A percentile compares a stretch with the other conserved stretches of the same genome.
Evolutionary conservation across 2,113 vertebrate genomes (phyloP).

Genomic region (Silurus asotus): DNA sequence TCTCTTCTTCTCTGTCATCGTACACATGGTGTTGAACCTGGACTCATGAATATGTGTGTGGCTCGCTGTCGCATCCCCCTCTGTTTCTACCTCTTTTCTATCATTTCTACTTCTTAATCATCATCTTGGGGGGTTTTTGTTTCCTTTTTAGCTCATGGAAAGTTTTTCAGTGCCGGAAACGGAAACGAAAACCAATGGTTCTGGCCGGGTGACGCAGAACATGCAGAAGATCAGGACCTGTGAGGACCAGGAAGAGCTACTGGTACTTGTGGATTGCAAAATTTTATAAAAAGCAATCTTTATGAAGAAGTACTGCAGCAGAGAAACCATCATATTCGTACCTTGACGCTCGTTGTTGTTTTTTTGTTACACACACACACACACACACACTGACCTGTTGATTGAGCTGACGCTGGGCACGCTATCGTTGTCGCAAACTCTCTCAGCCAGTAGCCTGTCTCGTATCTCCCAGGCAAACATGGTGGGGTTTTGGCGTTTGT

Average conservation of each 20-base stretch:
- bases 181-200: neutral
- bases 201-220: neutral
- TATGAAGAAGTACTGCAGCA: too few relatives aligned
- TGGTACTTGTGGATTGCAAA: neutral
- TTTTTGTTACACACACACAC: neutral
- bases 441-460: conserved; percentile 92
- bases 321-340: too few relatives aligned
- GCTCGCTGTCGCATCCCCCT: conserved; percentile 25
- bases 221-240: neutral
- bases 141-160: neutral
- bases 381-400: conserved; percentile 84
- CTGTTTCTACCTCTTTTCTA: conserved; percentile 17
- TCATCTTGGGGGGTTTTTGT: neutral
- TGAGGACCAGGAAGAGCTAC: neutral
- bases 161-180: neutral
- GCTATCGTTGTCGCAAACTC: conserved; percentile 97
- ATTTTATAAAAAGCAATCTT: too few relatives aligned
- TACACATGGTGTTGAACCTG: conserved; percentile 76
- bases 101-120: neutral
- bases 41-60: conserved; percentile 74
- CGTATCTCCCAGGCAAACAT: conserved; percentile 99
- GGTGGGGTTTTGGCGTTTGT: conserved; percentile 99
- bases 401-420: conserved; percentile 99
- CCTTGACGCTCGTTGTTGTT: too few relatives aligned
- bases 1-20: conserved; percentile 72